phyloP scores from a whole-genome alignment of 1,140 invertebrate genomes.

The Leptinotarsa undecemlineata region DNA sequence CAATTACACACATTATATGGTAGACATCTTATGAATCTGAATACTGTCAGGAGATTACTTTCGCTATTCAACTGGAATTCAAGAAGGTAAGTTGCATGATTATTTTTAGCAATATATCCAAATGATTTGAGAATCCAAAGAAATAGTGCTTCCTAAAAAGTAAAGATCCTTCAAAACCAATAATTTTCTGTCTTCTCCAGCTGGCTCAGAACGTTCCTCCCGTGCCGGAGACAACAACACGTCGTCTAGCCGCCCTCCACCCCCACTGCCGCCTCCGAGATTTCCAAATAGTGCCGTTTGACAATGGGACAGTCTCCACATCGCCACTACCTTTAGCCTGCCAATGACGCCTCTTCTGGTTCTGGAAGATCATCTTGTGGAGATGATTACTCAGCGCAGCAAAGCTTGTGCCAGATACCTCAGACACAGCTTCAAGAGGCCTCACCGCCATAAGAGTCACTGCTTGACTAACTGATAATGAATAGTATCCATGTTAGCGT shows the following conservation, averaged over 20 bases:
- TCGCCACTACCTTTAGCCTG: slow-evolving; percentile 52
- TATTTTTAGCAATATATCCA: too few relatives aligned
- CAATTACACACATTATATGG: too few relatives aligned
- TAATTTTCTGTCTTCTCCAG: slow-evolving; percentile 32
- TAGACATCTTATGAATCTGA: too few relatives aligned
- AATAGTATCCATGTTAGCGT: background rate
- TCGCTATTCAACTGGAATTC: too few relatives aligned
- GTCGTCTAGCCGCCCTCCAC: slow-evolving; percentile 58
- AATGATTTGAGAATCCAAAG: too few relatives aligned
- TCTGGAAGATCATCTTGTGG: slow-evolving; percentile 59
- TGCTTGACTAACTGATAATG: background rate
- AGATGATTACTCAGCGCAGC: slow-evolving; percentile 59
- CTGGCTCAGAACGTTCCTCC: slow-evolving; percentile 52
- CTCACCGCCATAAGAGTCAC: slow-evolving; percentile 38
- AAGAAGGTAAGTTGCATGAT: too few relatives aligned
- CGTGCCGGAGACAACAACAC: slow-evolving; percentile 45
- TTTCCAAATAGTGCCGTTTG: slow-evolving; percentile 70
- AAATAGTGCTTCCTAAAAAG: too few relatives aligned
- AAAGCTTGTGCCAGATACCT: slow-evolving; percentile 60
- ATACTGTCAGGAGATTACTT: too few relatives aligned
- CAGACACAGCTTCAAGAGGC: slow-evolving; percentile 55
- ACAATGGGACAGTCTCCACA: slow-evolving; percentile 67
- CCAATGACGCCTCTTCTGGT: slow-evolving; percentile 55
- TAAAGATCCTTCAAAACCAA: background rate
- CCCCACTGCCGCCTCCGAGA: slow-evolving; percentile 67